Evolutionary conservation across 2,797 vertebrate species (phyloP), one percentile per base, ranked within the genome.

Genomic region (Botia kubotai): DNA sequence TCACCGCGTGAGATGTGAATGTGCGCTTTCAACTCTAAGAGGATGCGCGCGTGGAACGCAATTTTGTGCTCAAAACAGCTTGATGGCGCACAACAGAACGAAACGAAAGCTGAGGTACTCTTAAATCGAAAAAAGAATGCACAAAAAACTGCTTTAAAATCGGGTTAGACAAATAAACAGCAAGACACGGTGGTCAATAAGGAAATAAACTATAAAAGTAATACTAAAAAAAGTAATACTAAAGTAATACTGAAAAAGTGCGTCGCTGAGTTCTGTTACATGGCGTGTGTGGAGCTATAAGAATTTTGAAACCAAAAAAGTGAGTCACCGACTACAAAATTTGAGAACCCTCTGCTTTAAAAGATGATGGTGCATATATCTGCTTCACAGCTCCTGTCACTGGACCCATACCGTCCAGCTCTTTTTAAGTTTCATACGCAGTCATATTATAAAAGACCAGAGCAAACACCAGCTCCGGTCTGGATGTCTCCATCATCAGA

Each of bases 401-500:
- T 21, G 7, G n/a, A 53, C 36, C 17, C 66, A 17, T 55, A 53
- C n/a, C 17, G 29, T 36, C 50, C 62, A 26, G 63, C 63, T 57
- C 4, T 13, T 77, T 57, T 23, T 1, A 3, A 14, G 2, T 16
- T 66, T 78, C 69, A 48, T 53, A 70, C 48, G 17, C 17, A 60
- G 11, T 39, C 11, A 14, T 57, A 21, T 29, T 43, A 73, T 19
- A 83, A 70, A 79, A 75, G 72, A 19, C 46, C 71, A 74, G 23
- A 81, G 36, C 48, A 62, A 62, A 72, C 11, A 43, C 55, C 53
- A 43, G n/a, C 33, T 33, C 46, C 26, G 29, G 26, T 16, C 10
- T 66, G 58, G 21, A 26, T 29, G 62, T 55, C 52, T 81, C 52
- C 36, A 68, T 78, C 13, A 21, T 79, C 58, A 60, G 60, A 73